Evolutionary conservation across 2,113 vertebrate species (phyloP).

Genomic region (Catharus minimus): DNA sequence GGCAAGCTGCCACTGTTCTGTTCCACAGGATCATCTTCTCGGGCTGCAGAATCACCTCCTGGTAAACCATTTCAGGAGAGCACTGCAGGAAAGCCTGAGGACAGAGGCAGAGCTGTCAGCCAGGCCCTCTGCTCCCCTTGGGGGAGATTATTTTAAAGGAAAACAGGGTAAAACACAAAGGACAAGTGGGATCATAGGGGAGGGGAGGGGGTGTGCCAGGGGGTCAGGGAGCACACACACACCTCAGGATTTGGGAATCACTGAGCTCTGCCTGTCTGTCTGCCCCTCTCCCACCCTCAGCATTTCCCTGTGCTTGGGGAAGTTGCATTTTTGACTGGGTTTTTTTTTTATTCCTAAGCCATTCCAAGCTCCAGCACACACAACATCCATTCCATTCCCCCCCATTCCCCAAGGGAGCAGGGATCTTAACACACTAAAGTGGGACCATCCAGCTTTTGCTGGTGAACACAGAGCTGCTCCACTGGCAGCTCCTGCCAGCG

Average conservation of each 20-base stretch:
- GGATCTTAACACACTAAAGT: background rate
- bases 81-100: constrained; percentile 90
- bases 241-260: background rate
- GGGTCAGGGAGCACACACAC: background rate
- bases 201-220: background rate
- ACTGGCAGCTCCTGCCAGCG: constrained; percentile 43
- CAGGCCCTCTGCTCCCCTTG: background rate
- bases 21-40: constrained; percentile 98
- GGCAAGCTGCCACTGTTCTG: constrained; percentile 88
- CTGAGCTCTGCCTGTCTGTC: background rate
- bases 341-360: background rate
- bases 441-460: constrained; percentile 20
- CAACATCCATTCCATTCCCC: background rate
- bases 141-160: background rate
- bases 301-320: rapidly evolving
- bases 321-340: background rate
- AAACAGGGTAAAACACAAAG: background rate
- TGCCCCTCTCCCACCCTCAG: background rate
- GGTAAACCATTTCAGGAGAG: constrained; percentile 89
- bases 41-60: constrained; percentile 94
- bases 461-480: constrained; percentile 13
- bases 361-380: background rate
- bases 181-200: background rate
- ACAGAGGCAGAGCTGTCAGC: constrained; percentile 3
- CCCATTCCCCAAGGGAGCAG: background rate